phyloP scores from a whole-genome alignment of 2,888 invertebrate species.

The Lasioglossum lativentre region DNA sequence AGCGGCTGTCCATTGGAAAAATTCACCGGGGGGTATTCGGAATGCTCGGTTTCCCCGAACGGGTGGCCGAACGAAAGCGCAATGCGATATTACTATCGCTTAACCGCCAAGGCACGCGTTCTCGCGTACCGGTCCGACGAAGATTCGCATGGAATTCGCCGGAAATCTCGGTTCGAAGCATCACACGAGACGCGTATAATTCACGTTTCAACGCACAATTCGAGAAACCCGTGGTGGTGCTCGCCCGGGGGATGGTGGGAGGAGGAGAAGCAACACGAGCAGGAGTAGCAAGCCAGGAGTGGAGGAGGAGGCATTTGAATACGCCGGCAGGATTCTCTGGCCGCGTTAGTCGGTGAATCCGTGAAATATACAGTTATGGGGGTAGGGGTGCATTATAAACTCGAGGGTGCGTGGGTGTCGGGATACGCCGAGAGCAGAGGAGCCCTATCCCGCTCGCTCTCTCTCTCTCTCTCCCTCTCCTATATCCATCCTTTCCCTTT shows the following conservation, averaged over 20 bases:
- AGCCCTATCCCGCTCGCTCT: conserved; percentile 66
- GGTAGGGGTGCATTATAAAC: conserved; percentile 57
- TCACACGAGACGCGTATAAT: conserved; percentile 67
- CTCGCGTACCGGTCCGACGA: conserved; percentile 25
- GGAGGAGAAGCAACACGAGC: neutral
- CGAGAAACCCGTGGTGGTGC: conserved; percentile 25
- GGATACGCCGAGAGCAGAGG: conserved; percentile 62
- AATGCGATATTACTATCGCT: conserved; percentile 41
- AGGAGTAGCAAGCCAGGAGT: neutral
- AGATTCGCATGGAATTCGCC: conserved; percentile 47
- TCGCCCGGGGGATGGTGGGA: neutral
- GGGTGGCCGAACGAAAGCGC: conserved; percentile 18
- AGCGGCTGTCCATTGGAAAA: conserved; percentile 13
- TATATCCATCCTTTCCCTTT: conserved; percentile 67
- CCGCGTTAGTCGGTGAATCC: conserved; percentile 72
- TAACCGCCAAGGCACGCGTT: conserved; percentile 42
- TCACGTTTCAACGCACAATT: conserved; percentile 72
- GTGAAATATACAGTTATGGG: conserved; percentile 77
- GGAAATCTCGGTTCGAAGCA: conserved; percentile 56
- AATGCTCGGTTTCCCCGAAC: neutral
- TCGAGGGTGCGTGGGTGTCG: conserved; percentile 59
- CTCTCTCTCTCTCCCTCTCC: conserved; percentile 49
- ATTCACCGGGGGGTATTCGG: conserved; percentile 6
- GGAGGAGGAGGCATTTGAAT: conserved; percentile 60
- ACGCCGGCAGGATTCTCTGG: conserved; percentile 60